Base-by-base conservation (phyloP, 2,888 invertebrate genomes). In the Noctua pronuba region DNA sequence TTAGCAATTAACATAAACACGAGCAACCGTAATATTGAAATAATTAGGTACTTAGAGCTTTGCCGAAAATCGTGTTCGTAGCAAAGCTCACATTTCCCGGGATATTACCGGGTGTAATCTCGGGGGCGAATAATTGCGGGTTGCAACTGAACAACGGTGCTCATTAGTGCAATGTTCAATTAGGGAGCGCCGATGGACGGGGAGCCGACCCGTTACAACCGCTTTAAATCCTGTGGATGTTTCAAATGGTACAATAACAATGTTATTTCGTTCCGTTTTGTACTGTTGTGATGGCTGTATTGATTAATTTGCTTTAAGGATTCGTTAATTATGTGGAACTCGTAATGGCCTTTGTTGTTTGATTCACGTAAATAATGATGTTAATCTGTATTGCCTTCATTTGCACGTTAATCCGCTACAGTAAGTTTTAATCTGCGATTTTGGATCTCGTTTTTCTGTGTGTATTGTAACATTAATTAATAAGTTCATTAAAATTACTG, bases 81-180 rank as follows among this genome's bases (percentile, higher is more conserved):
- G 88, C 90, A 92, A 90, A 91, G 92, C 92, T 94, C 92, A 90
- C 90, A 92, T 94, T 94, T 93, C 93, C 93, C 90, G 92, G 89
- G 92, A 92, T 93, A 93, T 94, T 94, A 94, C 92, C 93, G 92
- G 87, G 83, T 81, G 92, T 94, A 95, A 95, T 95, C 95, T 94
- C 92, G 92, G 92, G 92, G 91, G 93, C 95, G 94, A 92, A 94
- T 95, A 95, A 96, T 95, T 95, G 95, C 93, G 92, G 94, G 93
- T 93, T 95, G 95, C 94, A 96, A 91, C 93, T 91, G 94, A 95
- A 95, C 95, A 95, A 94, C 95, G 94, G 90, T 92, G 93, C 96
- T 96, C 96, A 96, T 96, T 96, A 96, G 95, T 95, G 95, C 96
- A 95, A 93, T 94, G 95, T 95, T 95, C 96, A 96, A 96, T 96